These are phyloP conservation scores for Plestiodon gilberti DNA, from an alignment of 2,113 vertebrate species.

Conservation along the genomic window DNA sequence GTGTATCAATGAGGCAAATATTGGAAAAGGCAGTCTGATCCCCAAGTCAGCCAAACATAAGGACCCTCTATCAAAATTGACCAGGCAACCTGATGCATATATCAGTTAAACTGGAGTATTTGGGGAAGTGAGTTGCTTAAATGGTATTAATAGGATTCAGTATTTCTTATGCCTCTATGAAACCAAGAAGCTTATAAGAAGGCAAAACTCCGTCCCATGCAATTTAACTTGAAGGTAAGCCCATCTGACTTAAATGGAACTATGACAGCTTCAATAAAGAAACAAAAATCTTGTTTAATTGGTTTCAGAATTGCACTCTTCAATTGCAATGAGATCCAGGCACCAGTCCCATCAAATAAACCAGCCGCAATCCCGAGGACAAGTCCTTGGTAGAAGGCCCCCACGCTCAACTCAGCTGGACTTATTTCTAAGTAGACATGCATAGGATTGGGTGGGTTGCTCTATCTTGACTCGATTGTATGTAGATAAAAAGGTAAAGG, in stretches of 20 bases:
- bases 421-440: background rate
- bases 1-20: rapidly evolving
- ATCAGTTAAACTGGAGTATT: background rate
- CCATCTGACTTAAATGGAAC: background rate
- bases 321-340: background rate
- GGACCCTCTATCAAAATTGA: background rate
- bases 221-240: background rate
- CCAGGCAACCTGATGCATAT: background rate
- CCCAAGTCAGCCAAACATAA: background rate
- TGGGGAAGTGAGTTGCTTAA: background rate
- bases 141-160: background rate
- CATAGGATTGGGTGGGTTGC: background rate
- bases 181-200: background rate
- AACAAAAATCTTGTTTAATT: background rate
- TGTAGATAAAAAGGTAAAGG: background rate
- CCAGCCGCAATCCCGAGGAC: background rate
- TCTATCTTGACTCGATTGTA: background rate
- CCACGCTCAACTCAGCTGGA: too few species aligned
- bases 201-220: too few species aligned
- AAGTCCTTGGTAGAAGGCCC: background rate
- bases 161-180: background rate
- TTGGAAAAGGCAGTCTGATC: background rate
- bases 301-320: background rate
- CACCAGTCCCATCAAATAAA: background rate
- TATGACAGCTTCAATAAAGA: background rate